Base-by-base conservation (phyloP, 2,888 invertebrate species). In the Tiliacea aurago region DNA sequence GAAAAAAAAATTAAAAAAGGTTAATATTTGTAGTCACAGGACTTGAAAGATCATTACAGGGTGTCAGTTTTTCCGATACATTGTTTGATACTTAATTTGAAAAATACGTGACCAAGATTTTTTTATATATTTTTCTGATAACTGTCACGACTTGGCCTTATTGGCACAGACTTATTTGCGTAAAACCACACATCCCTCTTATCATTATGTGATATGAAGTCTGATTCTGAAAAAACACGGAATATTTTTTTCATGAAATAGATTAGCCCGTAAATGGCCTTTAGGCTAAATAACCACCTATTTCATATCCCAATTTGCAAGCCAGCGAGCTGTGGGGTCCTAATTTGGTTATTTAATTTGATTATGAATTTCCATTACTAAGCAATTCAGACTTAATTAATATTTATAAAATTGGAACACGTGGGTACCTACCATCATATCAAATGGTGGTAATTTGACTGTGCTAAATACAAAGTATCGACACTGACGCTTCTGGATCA, bases 271-370 rank as follows among this genome's bases (percentile, higher is more conserved):
- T 23, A 43, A 55, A 76, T 43, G 23, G 41, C 55, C 7, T 73
- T 56, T 49, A 43, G 33, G 47, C 61, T 61, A 55, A 76, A 41
- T 41, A 58, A 43, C 61, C 28, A 33, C 41, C 28, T 61, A 66
- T 58, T 74, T 45, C 75, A 66, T 41, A 76, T 67, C n/a, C 67
- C 59, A 67, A 67, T 75, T 76, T 75, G 74, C 41, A 59, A 75
- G 47, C 67, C 76, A 61, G 74, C n/a, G 59, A 53, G 53, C 47
- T 53, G 45, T 62, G 59, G 43, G 33, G 41, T 55, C 55, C 23
- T 43, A 67, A 53, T 75, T 75, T 75, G n/a, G 53, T 47, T 11
- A 68, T 61, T 67, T 76, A 76, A n/a, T n/a, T n/a, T 68, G 53
- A 49, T 67, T 76, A 68, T 61, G 41, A 55, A 61, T 67, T 75